phyloP scores from a whole-genome alignment of 1,140 invertebrate genomes.

The Calycopis cecrops region DNA sequence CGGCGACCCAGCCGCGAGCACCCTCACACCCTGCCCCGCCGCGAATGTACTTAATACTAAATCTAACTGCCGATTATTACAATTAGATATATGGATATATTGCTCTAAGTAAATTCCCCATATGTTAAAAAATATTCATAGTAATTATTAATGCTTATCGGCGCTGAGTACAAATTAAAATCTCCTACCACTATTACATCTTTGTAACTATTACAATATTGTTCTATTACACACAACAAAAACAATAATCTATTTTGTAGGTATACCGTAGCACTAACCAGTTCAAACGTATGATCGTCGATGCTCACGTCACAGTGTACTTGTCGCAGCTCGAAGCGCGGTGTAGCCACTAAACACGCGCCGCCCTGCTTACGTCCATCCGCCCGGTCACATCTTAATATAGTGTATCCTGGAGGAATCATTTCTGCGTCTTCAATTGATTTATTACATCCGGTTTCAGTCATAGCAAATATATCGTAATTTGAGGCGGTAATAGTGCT shows the following conservation, averaged over 20 bases:
- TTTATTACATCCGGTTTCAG: conserved; percentile 22
- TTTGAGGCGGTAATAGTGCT: background rate
- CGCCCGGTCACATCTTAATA: conserved; percentile 22
- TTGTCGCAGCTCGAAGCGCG: conserved; percentile 18
- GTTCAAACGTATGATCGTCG: conserved; percentile 17
- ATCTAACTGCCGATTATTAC: conserved; percentile 20
- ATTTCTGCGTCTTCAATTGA: conserved; percentile 22
- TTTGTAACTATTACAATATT: conserved; percentile 23
- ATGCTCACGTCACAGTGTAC: conserved; percentile 13
- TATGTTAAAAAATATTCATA: conserved; percentile 26
- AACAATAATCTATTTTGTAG: conserved; percentile 24
- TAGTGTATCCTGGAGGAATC: conserved; percentile 14
- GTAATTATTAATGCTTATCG: conserved; percentile 21
- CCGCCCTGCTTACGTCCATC: conserved; percentile 13
- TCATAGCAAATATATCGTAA: conserved; percentile 22
- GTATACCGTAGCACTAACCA: conserved; percentile 24
- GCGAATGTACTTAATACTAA: conserved; percentile 22
- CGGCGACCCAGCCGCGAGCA: conserved; percentile 10
- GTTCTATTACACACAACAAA: conserved; percentile 24
- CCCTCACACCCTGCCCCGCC: background rate
- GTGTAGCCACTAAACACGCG: background rate
- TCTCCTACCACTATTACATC: conserved; percentile 27
- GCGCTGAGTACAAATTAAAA: conserved; percentile 29
- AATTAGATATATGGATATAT: conserved; percentile 24
- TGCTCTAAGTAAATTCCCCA: conserved; percentile 27